These are phyloP conservation scores for Tautogolabrus adspersus DNA, from an alignment of 2,113 vertebrate species.

Conservation along the genomic window DNA sequence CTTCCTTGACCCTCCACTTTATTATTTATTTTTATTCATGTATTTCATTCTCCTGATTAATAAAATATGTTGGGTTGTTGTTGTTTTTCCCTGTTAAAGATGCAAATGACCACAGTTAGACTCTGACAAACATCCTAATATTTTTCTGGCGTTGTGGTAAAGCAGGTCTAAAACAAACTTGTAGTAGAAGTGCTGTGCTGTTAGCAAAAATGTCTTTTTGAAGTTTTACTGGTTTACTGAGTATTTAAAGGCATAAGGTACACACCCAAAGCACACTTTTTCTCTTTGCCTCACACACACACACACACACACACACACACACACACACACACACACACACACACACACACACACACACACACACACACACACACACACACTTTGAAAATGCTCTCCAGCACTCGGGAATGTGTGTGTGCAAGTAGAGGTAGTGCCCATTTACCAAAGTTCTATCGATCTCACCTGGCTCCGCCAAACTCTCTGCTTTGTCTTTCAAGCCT, in stretches of 20 bases:
- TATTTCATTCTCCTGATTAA: not conserved
- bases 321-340: too few relatives aligned
- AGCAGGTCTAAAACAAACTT: not conserved
- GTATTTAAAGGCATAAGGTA: conserved; percentile 25
- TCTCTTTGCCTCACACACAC: not conserved
- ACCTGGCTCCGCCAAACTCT: conserved; percentile 77
- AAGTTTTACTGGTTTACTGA: conserved; percentile 34
- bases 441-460: conserved; percentile 74
- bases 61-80: not conserved
- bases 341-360: too few relatives aligned
- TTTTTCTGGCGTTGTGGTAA: not conserved
- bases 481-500: conserved; percentile 79
- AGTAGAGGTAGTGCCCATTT: conserved; percentile 48
- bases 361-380: not conserved
- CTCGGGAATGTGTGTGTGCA: too few relatives aligned
- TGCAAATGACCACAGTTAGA: not conserved
- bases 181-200: not conserved
- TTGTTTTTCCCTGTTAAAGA: not conserved
- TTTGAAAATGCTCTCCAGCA: too few relatives aligned
- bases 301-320: conserved; percentile 22
- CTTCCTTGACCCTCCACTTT: not conserved
- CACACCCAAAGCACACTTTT: not conserved
- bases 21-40: not conserved
- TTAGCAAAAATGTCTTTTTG: conserved; percentile 4
- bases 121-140: not conserved